Base-by-base conservation (phyloP, 2,888 invertebrate species). In the Mythimna impura region DNA sequence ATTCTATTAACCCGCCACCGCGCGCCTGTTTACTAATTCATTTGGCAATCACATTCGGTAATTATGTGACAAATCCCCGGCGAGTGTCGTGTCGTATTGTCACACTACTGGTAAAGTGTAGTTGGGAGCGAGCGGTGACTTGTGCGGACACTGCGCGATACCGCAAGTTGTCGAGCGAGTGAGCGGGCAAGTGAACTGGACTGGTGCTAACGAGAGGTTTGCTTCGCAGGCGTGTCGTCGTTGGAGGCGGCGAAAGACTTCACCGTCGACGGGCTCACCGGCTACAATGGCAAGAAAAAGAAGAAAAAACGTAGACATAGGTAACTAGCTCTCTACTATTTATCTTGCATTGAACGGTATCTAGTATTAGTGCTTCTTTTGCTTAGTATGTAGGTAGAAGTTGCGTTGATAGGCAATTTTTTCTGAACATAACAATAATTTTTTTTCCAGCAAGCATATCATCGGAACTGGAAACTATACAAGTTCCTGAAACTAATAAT, bases 291-390 rank as follows among this genome's bases (percentile, higher is more conserved):
- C 91, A 99, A 99, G 97, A 99, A 99, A 95, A 99, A 99, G 97
- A 99, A 99, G 97, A 99, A 99, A 96, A 96, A 96, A 94, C 97
- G 99, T 91, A 97, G 99, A 91, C 99, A 99, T 97, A 98, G 98
- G 98, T 98, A 97, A 97, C 95, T 66, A 22, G 12, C 58, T 52
- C 17, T n/a, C 25, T 57, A 25, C 7, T 55, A 25, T 55, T 30
- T 57, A 30, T 20, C 20, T 50, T 20, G 50, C 50, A 2, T 7
- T 6, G 20, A 20, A 0, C 7, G 14, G 20, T 47, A n/a, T n/a
- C n/a, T n/a, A 17, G 17, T 6, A 47, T 47, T 47, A 20, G 50
- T 2, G 7, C 20, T 50, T 5, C 14, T 50, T 50, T 50, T 20
- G 4, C 43, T 6, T 17, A 47, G 0, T 47, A 47, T 17, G 6